phyloP scores from a whole-genome alignment of 2,888 invertebrate genomes.

The Harpalus rubripes region DNA sequence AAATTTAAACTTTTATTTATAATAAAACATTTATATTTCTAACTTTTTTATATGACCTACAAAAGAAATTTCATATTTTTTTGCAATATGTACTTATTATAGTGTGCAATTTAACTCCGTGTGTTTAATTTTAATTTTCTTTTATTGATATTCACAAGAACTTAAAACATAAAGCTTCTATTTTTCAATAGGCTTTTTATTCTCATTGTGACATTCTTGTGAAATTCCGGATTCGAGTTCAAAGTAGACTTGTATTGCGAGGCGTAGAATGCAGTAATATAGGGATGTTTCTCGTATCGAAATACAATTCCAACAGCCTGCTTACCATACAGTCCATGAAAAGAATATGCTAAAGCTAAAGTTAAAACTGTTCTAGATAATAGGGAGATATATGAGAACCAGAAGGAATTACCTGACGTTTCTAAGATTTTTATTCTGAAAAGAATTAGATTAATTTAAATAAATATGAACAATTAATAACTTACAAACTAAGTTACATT shows the following conservation, averaged over 20 bases:
- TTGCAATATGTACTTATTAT: too few relatives aligned
- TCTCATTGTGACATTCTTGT: conserved; percentile 63
- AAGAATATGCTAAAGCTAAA: conserved; percentile 40
- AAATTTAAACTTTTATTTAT: neutral
- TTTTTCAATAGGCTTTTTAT: conserved; percentile 42
- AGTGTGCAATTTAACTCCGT: too few relatives aligned
- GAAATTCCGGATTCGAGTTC: conserved; percentile 60
- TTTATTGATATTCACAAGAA: too few relatives aligned
- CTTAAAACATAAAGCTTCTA: neutral
- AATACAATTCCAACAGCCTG: conserved; percentile 57
- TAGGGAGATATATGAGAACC: conserved; percentile 17
- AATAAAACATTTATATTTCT: too few relatives aligned
- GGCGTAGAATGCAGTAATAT: conserved; percentile 62
- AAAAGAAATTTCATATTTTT: too few relatives aligned
- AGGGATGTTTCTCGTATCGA: conserved; percentile 47
- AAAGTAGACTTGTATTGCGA: conserved; percentile 60
- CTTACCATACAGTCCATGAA: conserved; percentile 26
- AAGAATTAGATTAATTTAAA: too few relatives aligned
- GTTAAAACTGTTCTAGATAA: conserved; percentile 9
- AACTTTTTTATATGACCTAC: too few relatives aligned
- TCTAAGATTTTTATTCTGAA: neutral
- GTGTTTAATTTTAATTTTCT: too few relatives aligned
- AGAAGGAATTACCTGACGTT: neutral
- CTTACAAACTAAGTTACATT: too few relatives aligned
- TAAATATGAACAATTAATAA: too few relatives aligned